Percentiles rank a stretch among this genome's conserved stretches.
phyloP scores from a whole-genome alignment of 1,140 invertebrate species.

The Hycleus cichorii region DNA sequence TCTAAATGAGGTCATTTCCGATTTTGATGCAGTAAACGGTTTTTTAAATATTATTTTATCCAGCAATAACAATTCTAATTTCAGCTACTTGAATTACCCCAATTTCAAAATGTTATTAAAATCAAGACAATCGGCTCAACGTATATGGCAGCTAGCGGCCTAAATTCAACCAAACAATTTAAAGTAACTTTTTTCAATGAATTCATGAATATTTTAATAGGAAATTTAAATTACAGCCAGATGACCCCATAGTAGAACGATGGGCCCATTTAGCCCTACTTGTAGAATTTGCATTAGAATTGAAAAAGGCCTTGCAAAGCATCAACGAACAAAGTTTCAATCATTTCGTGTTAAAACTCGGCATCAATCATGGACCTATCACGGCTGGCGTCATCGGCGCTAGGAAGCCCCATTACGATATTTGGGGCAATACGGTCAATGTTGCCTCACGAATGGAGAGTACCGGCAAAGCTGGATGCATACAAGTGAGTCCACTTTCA shows the following conservation, averaged over 20 bases:
- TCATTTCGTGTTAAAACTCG: slow-evolving; percentile 90
- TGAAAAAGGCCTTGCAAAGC: slow-evolving; percentile 79
- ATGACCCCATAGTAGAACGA: slow-evolving; percentile 60
- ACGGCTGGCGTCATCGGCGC: slow-evolving; percentile 93
- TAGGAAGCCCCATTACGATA: slow-evolving; percentile 91
- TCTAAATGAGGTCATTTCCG: slow-evolving; percentile 96
- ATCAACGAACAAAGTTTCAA: slow-evolving; percentile 95
- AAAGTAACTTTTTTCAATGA: slow-evolving; percentile 45
- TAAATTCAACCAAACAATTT: slow-evolving; percentile 63
- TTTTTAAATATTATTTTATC: background rate
- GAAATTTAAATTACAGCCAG: slow-evolving; percentile 44
- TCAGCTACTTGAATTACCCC: slow-evolving; percentile 73
- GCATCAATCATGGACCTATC: slow-evolving; percentile 92
- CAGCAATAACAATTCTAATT: slow-evolving; percentile 28
- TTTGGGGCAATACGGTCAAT: slow-evolving; percentile 95
- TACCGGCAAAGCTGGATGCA: slow-evolving; percentile 88
- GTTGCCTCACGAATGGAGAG: slow-evolving; percentile 95
- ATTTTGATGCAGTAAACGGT: slow-evolving; percentile 86
- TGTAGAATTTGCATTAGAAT: slow-evolving; percentile 84
- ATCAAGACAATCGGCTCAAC: slow-evolving; percentile 97
- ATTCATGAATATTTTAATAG: background rate
- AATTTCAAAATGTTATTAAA: slow-evolving; percentile 89
- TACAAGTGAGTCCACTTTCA: slow-evolving; percentile 60
- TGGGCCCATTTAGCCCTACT: slow-evolving; percentile 80
- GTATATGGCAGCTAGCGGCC: slow-evolving; percentile 94